phyloP scores from a whole-genome alignment of 2,797 vertebrate genomes.

The Pangasius sanitwongsei region DNA sequence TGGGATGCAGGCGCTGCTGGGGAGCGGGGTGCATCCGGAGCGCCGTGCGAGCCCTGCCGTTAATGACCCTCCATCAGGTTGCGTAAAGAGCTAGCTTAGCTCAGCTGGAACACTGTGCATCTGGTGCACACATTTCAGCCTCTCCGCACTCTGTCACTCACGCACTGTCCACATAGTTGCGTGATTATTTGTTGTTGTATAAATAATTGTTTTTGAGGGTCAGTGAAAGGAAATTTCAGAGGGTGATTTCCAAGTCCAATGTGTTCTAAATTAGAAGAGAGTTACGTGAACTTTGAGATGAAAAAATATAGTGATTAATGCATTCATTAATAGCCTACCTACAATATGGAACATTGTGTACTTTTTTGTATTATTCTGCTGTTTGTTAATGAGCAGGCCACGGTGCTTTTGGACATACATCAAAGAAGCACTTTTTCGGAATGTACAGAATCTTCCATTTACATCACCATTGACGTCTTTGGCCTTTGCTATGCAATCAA shows the following conservation, averaged over 20 bases:
- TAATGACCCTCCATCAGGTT: conserved; percentile 70
- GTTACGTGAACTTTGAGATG: conserved; percentile 45
- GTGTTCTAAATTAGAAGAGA: conserved; percentile 41
- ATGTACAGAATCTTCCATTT: conserved; percentile 51
- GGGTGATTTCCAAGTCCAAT: conserved; percentile 31
- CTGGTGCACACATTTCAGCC: conserved; percentile 65
- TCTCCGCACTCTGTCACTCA: conserved; percentile 41
- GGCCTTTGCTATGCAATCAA: conserved; percentile 45
- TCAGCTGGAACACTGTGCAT: conserved; percentile 69
- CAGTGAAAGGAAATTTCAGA: conserved; percentile 51
- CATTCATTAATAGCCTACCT: conserved; percentile 28
- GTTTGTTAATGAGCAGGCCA: conserved; percentile 35
- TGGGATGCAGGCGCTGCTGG: conserved; percentile 79
- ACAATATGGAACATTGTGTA: conserved; percentile 27
- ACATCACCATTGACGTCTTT: conserved; percentile 56
- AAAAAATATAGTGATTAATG: conserved; percentile 49
- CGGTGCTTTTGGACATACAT: conserved; percentile 42
- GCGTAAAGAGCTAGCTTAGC: conserved; percentile 68
- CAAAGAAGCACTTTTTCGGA: conserved; percentile 43
- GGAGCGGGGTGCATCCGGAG: conserved; percentile 70
- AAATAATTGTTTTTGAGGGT: conserved; percentile 56
- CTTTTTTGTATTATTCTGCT: conserved; percentile 28
- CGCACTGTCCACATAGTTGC: conserved; percentile 49
- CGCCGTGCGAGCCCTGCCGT: conserved; percentile 49
- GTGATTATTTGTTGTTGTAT: conserved; percentile 52